A percentile compares a stretch with the other conserved stretches of the same genome.
These are phyloP conservation scores for Morpho helenor DNA, from an alignment of 2,888 invertebrate species.

Conservation along the genomic window DNA sequence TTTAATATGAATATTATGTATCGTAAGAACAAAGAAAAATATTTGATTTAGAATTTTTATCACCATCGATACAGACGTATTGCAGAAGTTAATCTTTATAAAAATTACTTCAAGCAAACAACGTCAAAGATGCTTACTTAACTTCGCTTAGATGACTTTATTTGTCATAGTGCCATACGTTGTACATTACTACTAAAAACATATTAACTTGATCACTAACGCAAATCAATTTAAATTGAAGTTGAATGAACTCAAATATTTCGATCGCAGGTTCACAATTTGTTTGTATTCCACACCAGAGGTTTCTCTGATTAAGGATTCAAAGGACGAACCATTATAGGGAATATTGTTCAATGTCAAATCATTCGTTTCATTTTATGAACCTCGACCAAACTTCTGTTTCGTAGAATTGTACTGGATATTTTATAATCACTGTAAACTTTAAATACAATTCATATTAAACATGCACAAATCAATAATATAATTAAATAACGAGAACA, in stretches of 20 bases:
- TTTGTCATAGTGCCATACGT: no score
- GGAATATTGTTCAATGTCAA: constrained; percentile 62
- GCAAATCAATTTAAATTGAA: constrained; percentile 22
- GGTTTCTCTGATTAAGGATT: constrained; percentile 70
- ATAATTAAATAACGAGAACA: no score
- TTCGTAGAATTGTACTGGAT: constrained; percentile 3
- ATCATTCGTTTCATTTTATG: constrained; percentile 38
- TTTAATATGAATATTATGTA: no score
- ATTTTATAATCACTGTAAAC: not conserved
- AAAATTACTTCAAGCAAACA: no score
- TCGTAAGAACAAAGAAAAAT: no score
- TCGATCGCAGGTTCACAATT: constrained; percentile 46
- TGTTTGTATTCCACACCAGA: constrained; percentile 67
- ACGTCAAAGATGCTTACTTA: no score
- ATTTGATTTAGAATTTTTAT: no score
- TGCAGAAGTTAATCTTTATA: no score
- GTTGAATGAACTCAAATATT: constrained; percentile 65
- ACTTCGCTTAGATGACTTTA: no score
- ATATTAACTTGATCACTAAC: not conserved
- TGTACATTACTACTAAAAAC: no score
- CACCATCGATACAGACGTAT: no score
- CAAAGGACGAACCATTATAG: constrained; percentile 72
- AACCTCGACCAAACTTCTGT: constrained; percentile 21
- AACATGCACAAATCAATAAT: no score
- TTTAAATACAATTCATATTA: not conserved